These are phyloP conservation scores for Limnephilus marmoratus DNA, from an alignment of 2,888 invertebrate species.

Conservation along the genomic window DNA sequence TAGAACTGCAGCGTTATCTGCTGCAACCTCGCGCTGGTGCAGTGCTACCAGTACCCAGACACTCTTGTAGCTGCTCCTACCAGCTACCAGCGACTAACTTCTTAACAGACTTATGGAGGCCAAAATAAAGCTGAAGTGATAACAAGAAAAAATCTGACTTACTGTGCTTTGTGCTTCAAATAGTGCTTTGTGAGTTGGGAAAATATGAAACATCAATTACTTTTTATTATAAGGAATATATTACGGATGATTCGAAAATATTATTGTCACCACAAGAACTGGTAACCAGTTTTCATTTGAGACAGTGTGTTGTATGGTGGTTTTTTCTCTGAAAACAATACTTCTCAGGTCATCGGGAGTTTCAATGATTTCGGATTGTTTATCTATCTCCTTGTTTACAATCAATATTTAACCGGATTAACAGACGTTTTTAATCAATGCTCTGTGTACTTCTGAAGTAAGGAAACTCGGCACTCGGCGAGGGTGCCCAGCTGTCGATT, in stretches of 20 bases:
- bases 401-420: too few relatives aligned
- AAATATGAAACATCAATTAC: neutral
- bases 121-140: neutral
- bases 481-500: too few relatives aligned
- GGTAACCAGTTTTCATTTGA: too few relatives aligned
- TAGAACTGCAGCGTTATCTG: neutral
- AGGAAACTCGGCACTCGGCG: too few relatives aligned
- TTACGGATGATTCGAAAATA: neutral
- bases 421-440: too few relatives aligned
- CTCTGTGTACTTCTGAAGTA: too few relatives aligned
- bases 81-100: neutral
- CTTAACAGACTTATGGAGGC: neutral
- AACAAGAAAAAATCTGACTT: neutral
- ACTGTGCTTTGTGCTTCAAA: neutral
- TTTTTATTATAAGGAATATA: neutral
- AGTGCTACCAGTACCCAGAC: neutral
- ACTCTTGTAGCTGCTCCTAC: neutral
- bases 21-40: neutral
- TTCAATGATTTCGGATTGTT: too few relatives aligned
- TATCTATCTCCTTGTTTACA: too few relatives aligned
- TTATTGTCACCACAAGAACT: too few relatives aligned
- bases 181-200: neutral
- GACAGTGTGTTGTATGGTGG: too few relatives aligned
- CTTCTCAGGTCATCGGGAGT: too few relatives aligned
- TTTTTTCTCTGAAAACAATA: too few relatives aligned